Conservation (phyloP, 2,113 vertebrate species). For the Hippocampus barbouri region DNA sequence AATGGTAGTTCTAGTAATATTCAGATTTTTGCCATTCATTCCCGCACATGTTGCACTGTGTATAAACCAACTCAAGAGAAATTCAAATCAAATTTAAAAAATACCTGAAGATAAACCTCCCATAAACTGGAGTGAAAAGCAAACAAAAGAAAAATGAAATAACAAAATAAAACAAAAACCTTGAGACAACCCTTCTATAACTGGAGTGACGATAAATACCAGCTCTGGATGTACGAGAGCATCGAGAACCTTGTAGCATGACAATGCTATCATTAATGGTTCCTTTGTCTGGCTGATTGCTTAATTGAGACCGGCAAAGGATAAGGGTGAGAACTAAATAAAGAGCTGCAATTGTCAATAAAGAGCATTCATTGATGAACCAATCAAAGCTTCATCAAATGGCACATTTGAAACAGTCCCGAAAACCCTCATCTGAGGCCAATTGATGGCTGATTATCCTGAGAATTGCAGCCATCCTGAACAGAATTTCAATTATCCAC, state of each 20-base stretch:
- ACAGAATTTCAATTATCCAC: conserved; percentile 85
- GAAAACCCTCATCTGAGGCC: conserved; percentile 67
- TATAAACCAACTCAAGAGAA: no score
- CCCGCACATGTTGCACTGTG: no score
- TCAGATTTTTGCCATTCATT: no score
- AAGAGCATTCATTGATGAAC: conserved; percentile 71
- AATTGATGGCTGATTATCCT: conserved; percentile 85
- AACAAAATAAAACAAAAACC: background rate
- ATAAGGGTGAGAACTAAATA: conserved; percentile 80
- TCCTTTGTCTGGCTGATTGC: conserved; percentile 84
- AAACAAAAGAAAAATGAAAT: no score
- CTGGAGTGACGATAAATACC: background rate
- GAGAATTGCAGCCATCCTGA: conserved; percentile 79
- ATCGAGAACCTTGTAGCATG: conserved; percentile 76
- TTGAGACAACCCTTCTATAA: background rate
- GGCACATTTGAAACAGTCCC: conserved; percentile 74
- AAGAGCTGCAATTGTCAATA: conserved; percentile 79
- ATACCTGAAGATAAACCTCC: background rate
- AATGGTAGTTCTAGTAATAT: no score
- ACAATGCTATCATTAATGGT: conserved; percentile 86
- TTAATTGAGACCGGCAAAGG: conserved; percentile 80
- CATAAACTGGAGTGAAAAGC: no score
- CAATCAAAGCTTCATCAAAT: conserved; percentile 87
- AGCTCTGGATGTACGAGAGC: conserved; percentile 31
- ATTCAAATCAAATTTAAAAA: no score